Evolutionary conservation across 2,113 vertebrate genomes (phyloP).

Genomic region (Oreocharis arfaki): DNA sequence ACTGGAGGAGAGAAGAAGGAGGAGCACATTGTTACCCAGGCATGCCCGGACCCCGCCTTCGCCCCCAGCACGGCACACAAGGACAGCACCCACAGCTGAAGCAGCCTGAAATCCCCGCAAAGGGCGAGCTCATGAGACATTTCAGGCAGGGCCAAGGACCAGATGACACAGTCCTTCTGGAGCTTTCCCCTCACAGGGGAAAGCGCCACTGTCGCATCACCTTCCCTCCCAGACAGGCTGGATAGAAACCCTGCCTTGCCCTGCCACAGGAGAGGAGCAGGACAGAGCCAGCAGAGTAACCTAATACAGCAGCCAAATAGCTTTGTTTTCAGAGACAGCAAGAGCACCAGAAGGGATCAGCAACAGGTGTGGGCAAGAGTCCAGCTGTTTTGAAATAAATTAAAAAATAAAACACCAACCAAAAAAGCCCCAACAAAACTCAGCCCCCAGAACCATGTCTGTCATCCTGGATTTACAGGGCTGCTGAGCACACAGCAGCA

Average conservation of each 20-base stretch:
- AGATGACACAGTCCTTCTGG: background rate
- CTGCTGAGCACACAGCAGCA: background rate
- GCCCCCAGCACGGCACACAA: background rate
- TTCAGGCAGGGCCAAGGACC: background rate
- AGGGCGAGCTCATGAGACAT: rapidly evolving
- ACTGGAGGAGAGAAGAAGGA: constrained; percentile 80
- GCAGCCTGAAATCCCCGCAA: background rate
- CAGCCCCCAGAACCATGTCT: background rate
- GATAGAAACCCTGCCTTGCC: background rate
- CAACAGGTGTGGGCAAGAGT: constrained; percentile 47
- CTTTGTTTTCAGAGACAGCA: constrained; percentile 39
- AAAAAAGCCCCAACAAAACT: background rate
- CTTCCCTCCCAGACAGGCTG: background rate
- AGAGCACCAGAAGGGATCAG: background rate
- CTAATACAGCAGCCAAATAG: constrained; percentile 37
- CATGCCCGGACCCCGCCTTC: rapidly evolving
- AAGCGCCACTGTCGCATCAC: rapidly evolving
- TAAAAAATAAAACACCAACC: background rate
- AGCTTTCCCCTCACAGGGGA: background rate
- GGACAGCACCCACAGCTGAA: background rate
- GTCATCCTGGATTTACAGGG: constrained; percentile 3
- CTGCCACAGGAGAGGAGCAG: background rate
- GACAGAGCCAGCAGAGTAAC: constrained; percentile 24
- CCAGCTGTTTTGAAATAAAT: background rate
- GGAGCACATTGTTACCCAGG: constrained; percentile 56